Evolutionary conservation across 2,797 vertebrate genomes (phyloP).

Genomic region (Potorous gilbertii): DNA sequence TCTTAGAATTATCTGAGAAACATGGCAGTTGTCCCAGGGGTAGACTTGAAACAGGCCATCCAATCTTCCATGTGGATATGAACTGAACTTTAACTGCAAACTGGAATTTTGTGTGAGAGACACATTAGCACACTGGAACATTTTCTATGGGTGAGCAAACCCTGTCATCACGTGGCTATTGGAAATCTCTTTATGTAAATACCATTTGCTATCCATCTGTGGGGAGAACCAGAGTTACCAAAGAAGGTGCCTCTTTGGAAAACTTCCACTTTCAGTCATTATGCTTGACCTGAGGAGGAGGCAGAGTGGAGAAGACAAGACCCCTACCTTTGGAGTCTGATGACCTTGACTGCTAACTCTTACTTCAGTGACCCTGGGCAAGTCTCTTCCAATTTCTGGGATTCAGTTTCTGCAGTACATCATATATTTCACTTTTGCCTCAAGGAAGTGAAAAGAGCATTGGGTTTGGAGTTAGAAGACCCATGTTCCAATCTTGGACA

Average conservation of each 20-base stretch:
- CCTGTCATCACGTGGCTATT: neutral
- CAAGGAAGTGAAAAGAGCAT: neutral
- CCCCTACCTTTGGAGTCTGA: neutral
- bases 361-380: neutral
- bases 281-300: slow-evolving; percentile 42
- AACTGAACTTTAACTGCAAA: slow-evolving; percentile 31
- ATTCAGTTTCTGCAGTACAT: neutral
- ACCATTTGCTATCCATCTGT: slow-evolving; percentile 65
- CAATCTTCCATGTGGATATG: slow-evolving; percentile 5
- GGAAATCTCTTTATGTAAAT: slow-evolving; percentile 68
- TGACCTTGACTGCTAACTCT: neutral
- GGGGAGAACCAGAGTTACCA: slow-evolving; percentile 57
- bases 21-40: slow-evolving; percentile 48
- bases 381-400: neutral
- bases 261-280: slow-evolving; percentile 43
- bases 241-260: slow-evolving; percentile 64
- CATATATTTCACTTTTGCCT: neutral
- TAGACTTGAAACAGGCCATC: slow-evolving; percentile 58
- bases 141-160: neutral
- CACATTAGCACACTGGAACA: neutral
- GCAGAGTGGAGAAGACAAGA: slow-evolving; percentile 20
- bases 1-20: neutral
- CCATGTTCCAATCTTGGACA: neutral
- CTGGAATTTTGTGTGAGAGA: slow-evolving; percentile 31
- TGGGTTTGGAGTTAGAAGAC: neutral